Evolutionary conservation across 2,113 vertebrate genomes (phyloP).

Genomic region (Urocynchramus pylzowi): DNA sequence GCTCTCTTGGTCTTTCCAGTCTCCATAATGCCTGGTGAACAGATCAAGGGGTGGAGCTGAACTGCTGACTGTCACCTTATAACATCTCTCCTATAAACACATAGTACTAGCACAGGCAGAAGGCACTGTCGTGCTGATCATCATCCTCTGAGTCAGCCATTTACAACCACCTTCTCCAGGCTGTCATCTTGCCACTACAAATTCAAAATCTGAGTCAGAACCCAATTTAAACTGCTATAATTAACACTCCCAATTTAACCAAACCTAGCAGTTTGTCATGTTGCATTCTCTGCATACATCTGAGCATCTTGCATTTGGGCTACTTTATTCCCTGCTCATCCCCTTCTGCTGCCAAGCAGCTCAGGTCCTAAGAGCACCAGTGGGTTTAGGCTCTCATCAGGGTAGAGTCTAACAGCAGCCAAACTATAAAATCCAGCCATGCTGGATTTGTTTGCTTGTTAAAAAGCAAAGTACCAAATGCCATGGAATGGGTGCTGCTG

Average conservation of each 20-base stretch:
- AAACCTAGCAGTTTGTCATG: slow-evolving; percentile 58
- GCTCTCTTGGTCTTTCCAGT: slow-evolving; percentile 40
- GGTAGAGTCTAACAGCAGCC: background rate
- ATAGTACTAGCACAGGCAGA: slow-evolving; percentile 52
- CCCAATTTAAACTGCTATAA: slow-evolving; percentile 65
- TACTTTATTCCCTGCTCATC: background rate
- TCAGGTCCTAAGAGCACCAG: background rate
- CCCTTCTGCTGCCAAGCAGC: background rate
- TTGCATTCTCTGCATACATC: slow-evolving; percentile 29
- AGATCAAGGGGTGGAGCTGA: slow-evolving; percentile 50
- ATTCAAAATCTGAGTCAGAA: slow-evolving; percentile 65
- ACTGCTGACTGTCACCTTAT: slow-evolving; percentile 36
- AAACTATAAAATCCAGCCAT: background rate
- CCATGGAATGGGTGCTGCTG: background rate
- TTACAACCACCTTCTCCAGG: slow-evolving; percentile 65
- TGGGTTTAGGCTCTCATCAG: background rate
- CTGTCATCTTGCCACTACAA: slow-evolving; percentile 59
- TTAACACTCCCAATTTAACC: slow-evolving; percentile 66
- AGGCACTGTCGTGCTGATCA: slow-evolving; percentile 45
- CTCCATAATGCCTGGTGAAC: slow-evolving; percentile 39
- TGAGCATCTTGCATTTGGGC: slow-evolving; percentile 5
- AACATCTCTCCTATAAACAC: slow-evolving; percentile 49
- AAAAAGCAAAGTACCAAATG: slow-evolving; percentile 15
- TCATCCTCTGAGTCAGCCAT: slow-evolving; percentile 58
- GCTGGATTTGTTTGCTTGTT: background rate